Conservation (phyloP, 2,888 invertebrate species). For the Oasisia sp. region DNA sequence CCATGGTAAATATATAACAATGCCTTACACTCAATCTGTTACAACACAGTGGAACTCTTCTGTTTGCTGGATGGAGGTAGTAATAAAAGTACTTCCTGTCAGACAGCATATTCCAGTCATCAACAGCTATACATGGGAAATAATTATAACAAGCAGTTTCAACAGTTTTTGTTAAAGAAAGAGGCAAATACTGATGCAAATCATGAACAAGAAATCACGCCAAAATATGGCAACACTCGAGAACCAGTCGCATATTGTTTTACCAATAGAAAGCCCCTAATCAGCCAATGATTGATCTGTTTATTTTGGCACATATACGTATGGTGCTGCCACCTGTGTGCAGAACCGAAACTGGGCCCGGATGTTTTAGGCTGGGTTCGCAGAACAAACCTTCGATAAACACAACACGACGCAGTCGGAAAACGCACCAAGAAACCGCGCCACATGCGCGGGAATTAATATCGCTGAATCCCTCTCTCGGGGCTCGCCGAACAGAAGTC, state of each 20-base stretch:
- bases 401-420: not conserved
- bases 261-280: not conserved
- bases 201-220: not conserved
- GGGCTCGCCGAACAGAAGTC: not conserved
- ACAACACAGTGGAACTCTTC: not conserved
- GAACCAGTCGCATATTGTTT: not conserved
- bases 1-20: no score
- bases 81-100: not conserved
- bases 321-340: no score
- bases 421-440: not conserved
- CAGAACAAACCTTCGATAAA: not conserved
- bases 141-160: not conserved
- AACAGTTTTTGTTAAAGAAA: no score
- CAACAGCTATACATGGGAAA: not conserved
- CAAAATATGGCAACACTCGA: not conserved
- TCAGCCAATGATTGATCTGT: no score
- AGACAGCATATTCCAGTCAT: not conserved
- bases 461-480: not conserved
- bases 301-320: no score
- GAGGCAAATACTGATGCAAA: no score
- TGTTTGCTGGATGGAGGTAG: not conserved
- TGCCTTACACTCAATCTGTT: not conserved
- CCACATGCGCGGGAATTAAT: not conserved
- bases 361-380: not conserved
- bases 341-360: not conserved